A percentile compares a stretch with the other conserved stretches of the same genome.
Conservation (phyloP, 2,113 vertebrate species). For the Catharus bicknelli region DNA sequence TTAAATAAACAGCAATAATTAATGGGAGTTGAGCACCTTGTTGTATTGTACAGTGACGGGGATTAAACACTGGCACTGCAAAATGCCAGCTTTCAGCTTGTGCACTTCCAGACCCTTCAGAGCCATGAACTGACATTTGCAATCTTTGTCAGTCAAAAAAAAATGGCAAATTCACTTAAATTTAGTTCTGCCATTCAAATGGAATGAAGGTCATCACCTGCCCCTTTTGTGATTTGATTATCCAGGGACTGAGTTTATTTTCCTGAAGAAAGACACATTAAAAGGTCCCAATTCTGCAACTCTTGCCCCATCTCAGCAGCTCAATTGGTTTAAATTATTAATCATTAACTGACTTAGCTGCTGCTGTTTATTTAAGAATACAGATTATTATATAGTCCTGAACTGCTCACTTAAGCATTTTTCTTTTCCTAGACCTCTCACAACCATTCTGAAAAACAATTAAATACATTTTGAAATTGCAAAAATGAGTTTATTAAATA, state of each 20-base stretch:
- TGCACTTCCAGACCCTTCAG: conserved; percentile 57
- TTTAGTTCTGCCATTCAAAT: conserved; percentile 72
- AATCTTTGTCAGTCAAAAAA: conserved; percentile 65
- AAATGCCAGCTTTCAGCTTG: conserved; percentile 64
- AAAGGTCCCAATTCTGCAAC: background rate
- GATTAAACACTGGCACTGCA: conserved; percentile 57
- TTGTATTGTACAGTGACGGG: conserved; percentile 28
- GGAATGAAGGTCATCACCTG: conserved; percentile 69
- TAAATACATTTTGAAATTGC: conserved; percentile 1
- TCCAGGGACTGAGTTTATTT: conserved; percentile 43
- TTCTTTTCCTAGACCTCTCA: background rate
- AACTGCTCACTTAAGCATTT: background rate
- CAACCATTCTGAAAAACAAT: background rate
- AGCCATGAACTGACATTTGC: conserved; percentile 64
- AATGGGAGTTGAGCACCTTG: conserved; percentile 27
- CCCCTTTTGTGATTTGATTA: conserved; percentile 60
- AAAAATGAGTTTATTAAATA: conserved; percentile 8
- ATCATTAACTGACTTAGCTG: conserved; percentile 38
- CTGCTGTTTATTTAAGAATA: conserved; percentile 46
- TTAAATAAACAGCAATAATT: conserved; percentile 47
- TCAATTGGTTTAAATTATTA: conserved; percentile 24
- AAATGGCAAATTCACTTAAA: conserved; percentile 69
- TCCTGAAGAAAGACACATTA: background rate
- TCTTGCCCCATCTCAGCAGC: background rate
- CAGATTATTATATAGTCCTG: background rate